These are phyloP conservation scores for Rana temporaria DNA, from an alignment of 2,113 vertebrate genomes.

Conservation along the genomic window DNA sequence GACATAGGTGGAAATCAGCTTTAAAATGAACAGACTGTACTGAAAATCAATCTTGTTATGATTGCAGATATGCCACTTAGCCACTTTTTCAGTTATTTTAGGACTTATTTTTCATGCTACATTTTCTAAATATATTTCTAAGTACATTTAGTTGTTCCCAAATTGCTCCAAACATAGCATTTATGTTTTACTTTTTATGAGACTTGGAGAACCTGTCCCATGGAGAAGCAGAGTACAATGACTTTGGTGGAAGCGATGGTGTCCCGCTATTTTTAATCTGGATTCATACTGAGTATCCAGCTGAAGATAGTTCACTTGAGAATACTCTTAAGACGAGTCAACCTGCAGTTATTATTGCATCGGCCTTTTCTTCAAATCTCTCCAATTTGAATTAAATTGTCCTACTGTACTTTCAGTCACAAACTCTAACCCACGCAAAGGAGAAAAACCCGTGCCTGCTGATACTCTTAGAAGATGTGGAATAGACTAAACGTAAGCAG, in stretches of 20 bases:
- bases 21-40: too few relatives aligned
- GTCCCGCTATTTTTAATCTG: not conserved
- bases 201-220: not conserved
- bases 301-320: not conserved
- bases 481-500: not conserved
- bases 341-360: not conserved
- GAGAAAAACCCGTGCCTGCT: not conserved
- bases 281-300: not conserved
- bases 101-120: too few relatives aligned
- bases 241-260: not conserved
- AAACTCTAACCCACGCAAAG: not conserved
- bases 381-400: slow-evolving; percentile 38
- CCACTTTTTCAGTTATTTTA: too few relatives aligned
- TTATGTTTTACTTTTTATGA: too few relatives aligned
- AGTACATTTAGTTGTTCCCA: too few relatives aligned
- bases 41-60: too few relatives aligned
- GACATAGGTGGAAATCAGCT: too few relatives aligned
- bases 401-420: not conserved
- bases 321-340: not conserved
- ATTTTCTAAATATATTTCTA: too few relatives aligned
- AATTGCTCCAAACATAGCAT: too few relatives aligned
- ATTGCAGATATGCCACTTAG: too few relatives aligned
- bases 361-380: slow-evolving; percentile 4
- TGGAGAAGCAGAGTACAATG: not conserved
- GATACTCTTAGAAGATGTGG: not conserved